A percentile compares a stretch with the other conserved stretches of the same genome.
Conservation (phyloP, 2,888 invertebrate genomes). For the Pristionchus arcanus region DNA sequence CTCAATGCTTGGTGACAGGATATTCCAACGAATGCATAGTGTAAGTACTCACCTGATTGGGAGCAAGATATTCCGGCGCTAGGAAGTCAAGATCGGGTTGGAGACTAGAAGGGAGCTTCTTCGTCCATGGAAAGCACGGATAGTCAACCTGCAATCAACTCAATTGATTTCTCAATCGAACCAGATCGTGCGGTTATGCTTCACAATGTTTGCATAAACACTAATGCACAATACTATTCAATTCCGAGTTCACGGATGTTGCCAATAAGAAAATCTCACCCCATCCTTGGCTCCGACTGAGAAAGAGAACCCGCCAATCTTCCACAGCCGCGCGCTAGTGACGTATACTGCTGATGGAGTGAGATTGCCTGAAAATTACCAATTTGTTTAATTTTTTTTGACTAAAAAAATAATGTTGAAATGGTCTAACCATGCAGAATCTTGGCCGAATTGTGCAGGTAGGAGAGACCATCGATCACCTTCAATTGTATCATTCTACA, state of each 20-base stretch:
- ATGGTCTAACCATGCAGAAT: constrained; percentile 87
- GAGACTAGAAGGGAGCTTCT: constrained; percentile 91
- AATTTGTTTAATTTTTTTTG: not conserved
- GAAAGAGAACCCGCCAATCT: constrained; percentile 94
- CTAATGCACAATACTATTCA: too few relatives aligned
- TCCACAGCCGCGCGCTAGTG: constrained; percentile 95
- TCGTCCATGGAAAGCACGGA: constrained; percentile 91
- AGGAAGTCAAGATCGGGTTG: constrained; percentile 94
- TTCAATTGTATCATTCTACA: constrained; percentile 56
- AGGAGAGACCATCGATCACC: constrained; percentile 92
- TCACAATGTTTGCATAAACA: not conserved
- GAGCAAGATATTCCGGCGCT: constrained; percentile 93
- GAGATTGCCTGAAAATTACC: constrained; percentile 84
- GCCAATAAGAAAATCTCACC: constrained; percentile 58
- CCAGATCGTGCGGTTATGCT: not conserved
- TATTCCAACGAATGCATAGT: too few relatives aligned
- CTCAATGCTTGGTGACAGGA: too few relatives aligned
- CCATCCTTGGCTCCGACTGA: constrained; percentile 80
- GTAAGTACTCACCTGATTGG: constrained; percentile 28
- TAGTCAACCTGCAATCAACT: constrained; percentile 81
- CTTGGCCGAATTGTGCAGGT: constrained; percentile 91
- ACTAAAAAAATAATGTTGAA: too few relatives aligned
- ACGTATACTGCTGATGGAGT: constrained; percentile 94
- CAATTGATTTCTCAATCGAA: not conserved
- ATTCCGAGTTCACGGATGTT: too few relatives aligned